Evolutionary conservation across 2,888 invertebrate species (phyloP).

Genomic region (Orthosia gracilis): DNA sequence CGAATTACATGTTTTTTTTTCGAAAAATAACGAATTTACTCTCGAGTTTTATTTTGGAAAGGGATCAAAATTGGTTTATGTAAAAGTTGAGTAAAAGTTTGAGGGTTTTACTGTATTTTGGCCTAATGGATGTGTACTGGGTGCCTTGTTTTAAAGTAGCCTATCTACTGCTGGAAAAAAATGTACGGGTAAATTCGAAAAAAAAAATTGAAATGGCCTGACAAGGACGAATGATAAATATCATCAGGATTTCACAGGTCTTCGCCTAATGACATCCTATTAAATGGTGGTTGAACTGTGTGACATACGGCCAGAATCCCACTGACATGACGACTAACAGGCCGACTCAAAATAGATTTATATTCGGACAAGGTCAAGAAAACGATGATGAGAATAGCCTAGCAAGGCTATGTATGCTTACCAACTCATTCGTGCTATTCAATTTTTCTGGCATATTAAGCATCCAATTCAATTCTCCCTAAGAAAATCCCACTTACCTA

Average conservation of each 20-base stretch:
- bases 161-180: too few species aligned
- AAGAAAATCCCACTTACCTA: constrained; percentile 35
- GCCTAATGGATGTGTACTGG: constrained; percentile 39
- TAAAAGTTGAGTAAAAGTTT: constrained; percentile 51
- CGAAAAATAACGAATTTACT: constrained; percentile 48
- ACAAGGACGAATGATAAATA: too few species aligned
- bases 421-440: not conserved
- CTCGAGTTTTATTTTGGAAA: constrained; percentile 40
- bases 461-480: constrained; percentile 5
- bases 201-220: not conserved
- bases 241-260: too few species aligned
- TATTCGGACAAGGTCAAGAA: too few species aligned
- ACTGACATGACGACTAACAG: too few species aligned
- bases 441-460: not conserved
- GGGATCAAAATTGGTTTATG: constrained; percentile 52
- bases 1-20: constrained; percentile 46
- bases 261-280: too few species aligned
- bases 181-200: not conserved
- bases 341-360: too few species aligned
- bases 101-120: constrained; percentile 38
- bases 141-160: constrained; percentile 15
- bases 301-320: too few species aligned
- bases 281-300: too few species aligned
- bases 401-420: constrained; percentile 2
- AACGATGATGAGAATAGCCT: too few species aligned